Conservation (phyloP, 2,113 vertebrate genomes). For the Ondatra zibethicus region DNA sequence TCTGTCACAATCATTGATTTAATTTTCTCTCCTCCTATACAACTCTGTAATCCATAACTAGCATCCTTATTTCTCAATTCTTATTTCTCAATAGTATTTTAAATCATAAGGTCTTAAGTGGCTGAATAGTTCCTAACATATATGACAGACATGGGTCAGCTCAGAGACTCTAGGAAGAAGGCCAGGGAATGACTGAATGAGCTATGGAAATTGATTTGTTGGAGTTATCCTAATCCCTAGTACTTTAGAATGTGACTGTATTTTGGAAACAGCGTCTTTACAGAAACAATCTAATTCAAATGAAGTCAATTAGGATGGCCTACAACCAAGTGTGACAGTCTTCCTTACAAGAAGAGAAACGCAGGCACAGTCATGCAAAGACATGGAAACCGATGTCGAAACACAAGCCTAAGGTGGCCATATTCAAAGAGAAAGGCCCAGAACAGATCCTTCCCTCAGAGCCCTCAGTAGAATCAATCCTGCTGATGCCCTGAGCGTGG, state of each 20-base stretch:
- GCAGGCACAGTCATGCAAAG: background rate
- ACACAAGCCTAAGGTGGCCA: background rate
- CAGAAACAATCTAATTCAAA: background rate
- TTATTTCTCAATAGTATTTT: constrained; percentile 11
- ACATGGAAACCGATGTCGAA: background rate
- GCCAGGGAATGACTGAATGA: background rate
- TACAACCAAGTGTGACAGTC: background rate
- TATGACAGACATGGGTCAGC: background rate
- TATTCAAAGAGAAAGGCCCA: background rate
- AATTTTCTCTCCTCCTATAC: constrained; percentile 31
- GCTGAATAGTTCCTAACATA: background rate
- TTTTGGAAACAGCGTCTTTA: background rate
- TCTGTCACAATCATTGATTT: constrained; percentile 45
- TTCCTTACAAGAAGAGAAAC: background rate
- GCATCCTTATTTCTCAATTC: background rate
- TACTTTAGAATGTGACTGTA: background rate
- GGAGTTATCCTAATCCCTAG: background rate
- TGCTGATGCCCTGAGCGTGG: background rate
- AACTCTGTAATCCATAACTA: constrained; percentile 54
- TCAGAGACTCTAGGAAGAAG: background rate
- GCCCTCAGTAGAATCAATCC: background rate
- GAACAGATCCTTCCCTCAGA: background rate
- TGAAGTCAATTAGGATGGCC: background rate
- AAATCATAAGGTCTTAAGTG: background rate
- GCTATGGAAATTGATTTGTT: background rate